Conservation (phyloP, 2,888 invertebrate species). For the Coremacera marginata region DNA sequence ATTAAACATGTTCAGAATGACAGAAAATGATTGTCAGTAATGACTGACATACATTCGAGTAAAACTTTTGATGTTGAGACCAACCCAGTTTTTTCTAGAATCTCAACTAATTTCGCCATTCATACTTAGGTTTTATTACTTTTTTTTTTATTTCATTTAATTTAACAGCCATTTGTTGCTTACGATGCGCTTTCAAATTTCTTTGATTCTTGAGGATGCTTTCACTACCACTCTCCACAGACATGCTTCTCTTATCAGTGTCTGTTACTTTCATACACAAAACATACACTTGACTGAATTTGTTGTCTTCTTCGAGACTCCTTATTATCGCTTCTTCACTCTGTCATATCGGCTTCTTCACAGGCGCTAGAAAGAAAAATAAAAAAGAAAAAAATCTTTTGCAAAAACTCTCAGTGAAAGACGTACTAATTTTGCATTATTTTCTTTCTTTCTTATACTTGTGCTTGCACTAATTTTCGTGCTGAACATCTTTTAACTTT, state of each 20-base stretch:
- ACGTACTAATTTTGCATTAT: background rate
- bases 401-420: background rate
- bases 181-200: background rate
- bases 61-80: no score
- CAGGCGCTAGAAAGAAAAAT: background rate
- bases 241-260: background rate
- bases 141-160: background rate
- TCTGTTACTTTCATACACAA: background rate
- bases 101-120: no score
- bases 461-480: background rate
- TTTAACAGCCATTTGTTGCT: slow-evolving; percentile 6
- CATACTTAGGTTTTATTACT: no score
- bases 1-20: no score
- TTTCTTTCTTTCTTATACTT: background rate
- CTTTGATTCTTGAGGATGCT: background rate
- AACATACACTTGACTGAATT: background rate
- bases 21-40: no score
- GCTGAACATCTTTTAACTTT: slow-evolving; percentile 24
- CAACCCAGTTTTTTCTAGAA: no score
- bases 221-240: background rate
- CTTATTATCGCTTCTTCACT: background rate
- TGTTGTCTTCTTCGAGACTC: background rate
- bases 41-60: no score
- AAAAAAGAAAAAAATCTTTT: background rate
- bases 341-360: background rate